Evolutionary conservation across 2,888 invertebrate species (phyloP).

Genomic region (Protonemura montana): DNA sequence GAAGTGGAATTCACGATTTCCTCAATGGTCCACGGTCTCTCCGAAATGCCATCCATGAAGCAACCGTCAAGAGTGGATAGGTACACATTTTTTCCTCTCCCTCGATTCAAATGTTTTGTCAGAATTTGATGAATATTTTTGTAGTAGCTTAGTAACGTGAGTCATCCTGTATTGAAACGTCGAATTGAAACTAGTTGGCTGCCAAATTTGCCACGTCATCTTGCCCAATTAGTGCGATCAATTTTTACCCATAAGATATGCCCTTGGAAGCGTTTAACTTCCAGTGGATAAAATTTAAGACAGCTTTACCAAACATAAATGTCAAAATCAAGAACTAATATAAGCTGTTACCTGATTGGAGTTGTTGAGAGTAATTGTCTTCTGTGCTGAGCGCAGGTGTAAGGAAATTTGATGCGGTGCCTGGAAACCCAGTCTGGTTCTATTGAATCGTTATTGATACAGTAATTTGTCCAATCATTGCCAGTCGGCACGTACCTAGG

Average conservation of each 20-base stretch:
- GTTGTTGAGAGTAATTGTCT: neutral
- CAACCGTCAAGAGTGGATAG: constrained; percentile 15
- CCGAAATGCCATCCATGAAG: constrained; percentile 19
- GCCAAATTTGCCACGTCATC: constrained; percentile 53
- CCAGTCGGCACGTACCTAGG: neutral
- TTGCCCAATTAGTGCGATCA: constrained; percentile 52
- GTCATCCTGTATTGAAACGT: constrained; percentile 52
- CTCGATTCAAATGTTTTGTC: constrained; percentile 37
- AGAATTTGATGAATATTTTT: constrained; percentile 37
- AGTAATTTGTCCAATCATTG: neutral
- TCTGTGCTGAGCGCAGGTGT: neutral
- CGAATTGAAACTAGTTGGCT: constrained; percentile 52
- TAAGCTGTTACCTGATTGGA: neutral
- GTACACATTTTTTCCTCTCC: constrained; percentile 7
- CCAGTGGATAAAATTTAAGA: neutral
- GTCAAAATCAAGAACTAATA: neutral
- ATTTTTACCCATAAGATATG: neutral
- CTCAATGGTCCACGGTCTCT: constrained; percentile 15
- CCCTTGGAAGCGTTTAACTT: neutral
- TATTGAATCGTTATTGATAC: neutral
- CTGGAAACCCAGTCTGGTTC: neutral
- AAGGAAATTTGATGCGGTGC: neutral
- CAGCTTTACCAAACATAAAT: neutral
- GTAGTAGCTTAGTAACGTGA: constrained; percentile 23
- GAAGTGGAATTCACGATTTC: constrained; percentile 18